Base-by-base conservation (phyloP, 2,797 vertebrate species). In the Chrosomus eos region DNA sequence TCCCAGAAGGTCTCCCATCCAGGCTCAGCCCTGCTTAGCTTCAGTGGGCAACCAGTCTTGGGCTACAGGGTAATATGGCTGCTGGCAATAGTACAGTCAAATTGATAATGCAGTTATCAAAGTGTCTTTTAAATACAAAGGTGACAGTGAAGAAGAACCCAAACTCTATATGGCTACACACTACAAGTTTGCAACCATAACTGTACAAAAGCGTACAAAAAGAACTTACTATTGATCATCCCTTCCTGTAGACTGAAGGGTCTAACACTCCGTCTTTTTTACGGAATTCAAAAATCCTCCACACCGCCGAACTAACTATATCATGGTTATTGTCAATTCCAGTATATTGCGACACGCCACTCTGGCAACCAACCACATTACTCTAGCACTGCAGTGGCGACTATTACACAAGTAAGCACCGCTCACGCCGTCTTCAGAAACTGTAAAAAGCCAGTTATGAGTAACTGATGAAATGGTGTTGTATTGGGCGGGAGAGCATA, bases 401-500 rank as follows among this genome's bases (percentile, higher is more conserved):
- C 14, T 72, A 19, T 48, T 72, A 7, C 70, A 0, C 43, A 75
- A n/a, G n/a, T 16, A 45, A 62, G 26, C 66, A 58, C 3, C 26
- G 21, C 33, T 21, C 26, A 14, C 2, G 1, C 19, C 16, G 53
- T 72, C 68, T 28, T 58, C 53, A 55, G 36, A 31, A 75, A 33
- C 26, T 83, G 40, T 53, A 38, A 75, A 71, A 75, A 31, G 19
- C 7, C n/a, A 36, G 43, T 75, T 83, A 26, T 66, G 71, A 64
- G 36, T 21, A 86, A 26, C 26, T 14, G n/a, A 55, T 76, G 45
- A 45, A 68, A 48, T 51, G 9, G 62, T 16, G 40, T 60, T 58
- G 19, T 60, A 23, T 71, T 68, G 68, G 31, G 58, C n/a, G 19
- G 16, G 26, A 80, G 38, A 80, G 70, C 43, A 19, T 64, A 33